These are phyloP conservation scores for Caenorhabditis uteleia DNA, from an alignment of 2,888 invertebrate genomes.

Conservation along the genomic window DNA sequence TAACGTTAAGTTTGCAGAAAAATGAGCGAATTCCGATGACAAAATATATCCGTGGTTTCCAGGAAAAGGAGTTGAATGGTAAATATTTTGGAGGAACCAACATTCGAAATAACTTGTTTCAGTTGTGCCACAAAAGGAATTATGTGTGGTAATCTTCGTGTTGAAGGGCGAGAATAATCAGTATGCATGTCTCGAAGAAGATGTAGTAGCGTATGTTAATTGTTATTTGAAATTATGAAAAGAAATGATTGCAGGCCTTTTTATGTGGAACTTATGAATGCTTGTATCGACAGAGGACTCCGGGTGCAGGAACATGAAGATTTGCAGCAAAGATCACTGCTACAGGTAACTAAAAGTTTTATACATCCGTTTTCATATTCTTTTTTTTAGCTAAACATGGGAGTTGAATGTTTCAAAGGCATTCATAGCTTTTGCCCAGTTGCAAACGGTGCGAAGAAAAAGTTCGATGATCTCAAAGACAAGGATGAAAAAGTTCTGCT, in stretches of 20 bases:
- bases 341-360: constrained; percentile 7
- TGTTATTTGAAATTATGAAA: not conserved
- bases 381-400: constrained; percentile 10
- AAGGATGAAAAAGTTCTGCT: constrained; percentile 9
- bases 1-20: not conserved
- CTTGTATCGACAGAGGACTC: constrained; percentile 14
- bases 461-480: constrained; percentile 14
- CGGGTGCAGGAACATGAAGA: constrained; percentile 4
- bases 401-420: constrained; percentile 2
- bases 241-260: constrained; percentile 6
- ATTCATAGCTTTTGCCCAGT: too few relatives aligned
- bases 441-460: not conserved
- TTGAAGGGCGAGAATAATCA: not conserved
- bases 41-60: constrained; percentile 19
- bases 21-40: constrained; percentile 17
- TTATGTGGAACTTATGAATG: constrained; percentile 10
- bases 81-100: too few relatives aligned
- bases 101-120: not conserved
- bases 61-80: constrained; percentile 18
- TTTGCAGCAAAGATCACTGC: not conserved
- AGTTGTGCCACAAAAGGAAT: constrained; percentile 20
- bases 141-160: constrained; percentile 16
- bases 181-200: not conserved
- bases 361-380: too few relatives aligned
- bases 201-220: constrained; percentile 1